A percentile compares a stretch with the other conserved stretches of the same genome.
Conservation (phyloP, 2,888 invertebrate species). For the Pollenia amentaria region DNA sequence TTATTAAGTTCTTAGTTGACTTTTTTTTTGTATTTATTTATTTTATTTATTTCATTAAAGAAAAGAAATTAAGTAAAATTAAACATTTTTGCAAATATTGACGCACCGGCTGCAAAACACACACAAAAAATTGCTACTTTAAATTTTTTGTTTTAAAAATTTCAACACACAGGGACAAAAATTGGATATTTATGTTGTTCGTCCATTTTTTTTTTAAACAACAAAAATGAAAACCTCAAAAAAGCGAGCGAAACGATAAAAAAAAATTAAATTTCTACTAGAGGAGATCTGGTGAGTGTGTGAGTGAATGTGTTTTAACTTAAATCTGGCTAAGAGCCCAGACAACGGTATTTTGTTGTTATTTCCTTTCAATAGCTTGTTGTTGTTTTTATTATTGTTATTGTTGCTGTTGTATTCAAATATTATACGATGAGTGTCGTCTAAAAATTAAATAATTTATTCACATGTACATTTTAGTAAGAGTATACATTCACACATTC, state of each 20-base stretch:
- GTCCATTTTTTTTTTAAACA: conserved; percentile 27
- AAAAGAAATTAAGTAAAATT: background rate
- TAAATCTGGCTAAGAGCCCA: conserved; percentile 81
- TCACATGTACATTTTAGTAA: too few species aligned
- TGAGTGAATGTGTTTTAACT: conserved; percentile 34
- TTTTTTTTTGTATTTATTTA: conserved; percentile 6
- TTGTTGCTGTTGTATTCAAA: conserved; percentile 31
- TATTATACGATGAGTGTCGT: conserved; percentile 22
- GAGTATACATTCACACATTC: conserved; percentile 65
- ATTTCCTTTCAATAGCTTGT: conserved; percentile 71
- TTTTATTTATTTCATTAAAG: conserved; percentile 4
- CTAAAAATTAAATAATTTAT: conserved; percentile 20
- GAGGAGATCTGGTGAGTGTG: background rate
- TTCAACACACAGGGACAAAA: conserved; percentile 30
- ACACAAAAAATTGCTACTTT: conserved; percentile 28
- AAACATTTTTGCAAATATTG: conserved; percentile 64
- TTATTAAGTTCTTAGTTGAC: conserved; percentile 40
- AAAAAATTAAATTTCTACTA: background rate
- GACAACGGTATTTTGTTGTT: conserved; percentile 77
- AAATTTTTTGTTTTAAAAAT: conserved; percentile 28
- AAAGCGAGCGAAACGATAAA: background rate
- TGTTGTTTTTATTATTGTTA: conserved; percentile 29
- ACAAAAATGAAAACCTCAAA: conserved; percentile 3
- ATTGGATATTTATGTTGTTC: conserved; percentile 10
- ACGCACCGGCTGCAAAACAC: conserved; percentile 73